phyloP scores from a whole-genome alignment of 2,797 vertebrate species.

The Lacerta bilineata region DNA sequence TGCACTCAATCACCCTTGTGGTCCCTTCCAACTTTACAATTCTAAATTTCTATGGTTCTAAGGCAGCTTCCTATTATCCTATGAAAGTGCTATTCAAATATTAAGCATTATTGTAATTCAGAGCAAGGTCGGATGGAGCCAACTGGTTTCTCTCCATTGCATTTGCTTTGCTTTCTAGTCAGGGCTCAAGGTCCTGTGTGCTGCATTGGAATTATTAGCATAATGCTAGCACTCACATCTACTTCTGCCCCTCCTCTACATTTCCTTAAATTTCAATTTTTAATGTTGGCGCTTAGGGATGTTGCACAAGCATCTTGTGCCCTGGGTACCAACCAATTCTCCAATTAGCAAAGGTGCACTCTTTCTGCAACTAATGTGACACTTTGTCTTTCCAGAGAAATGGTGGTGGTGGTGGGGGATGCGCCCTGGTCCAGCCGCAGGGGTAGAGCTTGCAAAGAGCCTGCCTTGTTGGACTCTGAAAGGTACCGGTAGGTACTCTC shows the following conservation, averaged over 20 bases:
- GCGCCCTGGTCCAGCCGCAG: background rate
- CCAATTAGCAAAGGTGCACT: constrained; percentile 56
- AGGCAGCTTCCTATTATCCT: too few species aligned
- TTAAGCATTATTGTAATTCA: background rate
- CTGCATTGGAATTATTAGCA: constrained; percentile 42
- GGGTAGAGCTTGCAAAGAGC: background rate
- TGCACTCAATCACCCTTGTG: too few species aligned
- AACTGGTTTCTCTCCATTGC: constrained; percentile 21
- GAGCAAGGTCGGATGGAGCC: constrained; percentile 16
- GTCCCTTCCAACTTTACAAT: too few species aligned
- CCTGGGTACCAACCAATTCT: constrained; percentile 33
- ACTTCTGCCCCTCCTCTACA: constrained; percentile 44
- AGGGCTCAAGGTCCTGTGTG: constrained; percentile 47
- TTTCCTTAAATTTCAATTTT: constrained; percentile 48
- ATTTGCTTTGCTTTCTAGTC: constrained; percentile 49
- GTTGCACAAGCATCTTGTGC: background rate
- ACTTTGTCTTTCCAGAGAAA: background rate
- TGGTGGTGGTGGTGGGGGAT: background rate
- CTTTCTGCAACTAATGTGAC: constrained; percentile 37
- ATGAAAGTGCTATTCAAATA: background rate
- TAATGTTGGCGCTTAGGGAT: constrained; percentile 61
- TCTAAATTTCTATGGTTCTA: too few species aligned
- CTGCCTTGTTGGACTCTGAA: constrained; percentile 20
- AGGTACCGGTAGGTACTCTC: constrained; percentile 37
- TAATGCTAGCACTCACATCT: constrained; percentile 25